Evolutionary conservation across 1,140 invertebrate genomes (phyloP).

Genomic region (Drosophila ironensis): DNA sequence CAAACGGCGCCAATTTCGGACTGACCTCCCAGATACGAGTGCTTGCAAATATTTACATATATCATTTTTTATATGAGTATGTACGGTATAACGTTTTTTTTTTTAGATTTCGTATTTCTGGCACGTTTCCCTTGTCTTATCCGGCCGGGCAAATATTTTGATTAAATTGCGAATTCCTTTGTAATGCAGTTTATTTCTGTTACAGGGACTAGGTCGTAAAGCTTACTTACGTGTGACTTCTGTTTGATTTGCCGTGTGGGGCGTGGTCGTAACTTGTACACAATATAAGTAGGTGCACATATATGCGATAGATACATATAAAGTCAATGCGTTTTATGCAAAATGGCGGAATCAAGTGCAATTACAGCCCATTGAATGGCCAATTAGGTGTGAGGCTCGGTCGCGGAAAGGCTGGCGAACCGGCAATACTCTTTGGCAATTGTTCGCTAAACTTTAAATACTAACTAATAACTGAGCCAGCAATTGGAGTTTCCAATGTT

Average conservation of each 20-base stretch:
- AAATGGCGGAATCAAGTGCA: too few species aligned
- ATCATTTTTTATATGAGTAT: not conserved
- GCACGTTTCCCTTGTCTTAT: slow-evolving; percentile 44
- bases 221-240: slow-evolving; percentile 7
- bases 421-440: too few species aligned
- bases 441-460: too few species aligned
- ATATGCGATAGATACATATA: not conserved
- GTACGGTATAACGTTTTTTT: too few species aligned
- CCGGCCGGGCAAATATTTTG: slow-evolving; percentile 30
- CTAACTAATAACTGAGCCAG: too few species aligned
- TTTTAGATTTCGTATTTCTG: not conserved
- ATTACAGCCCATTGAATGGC: too few species aligned
- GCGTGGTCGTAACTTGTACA: not conserved
- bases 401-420: too few species aligned
- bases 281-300: too few species aligned
- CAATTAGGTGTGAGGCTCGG: too few species aligned
- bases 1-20: not conserved
- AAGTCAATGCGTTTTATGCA: not conserved
- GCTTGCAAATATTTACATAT: not conserved
- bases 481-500: too few species aligned
- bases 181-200: slow-evolving; percentile 14
- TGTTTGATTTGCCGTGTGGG: slow-evolving; percentile 12
- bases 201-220: slow-evolving; percentile 6
- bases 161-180: slow-evolving; percentile 17
- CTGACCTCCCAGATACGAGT: slow-evolving; percentile 2